Conservation (phyloP, 2,888 invertebrate genomes). For the Oeneis ivallda region DNA sequence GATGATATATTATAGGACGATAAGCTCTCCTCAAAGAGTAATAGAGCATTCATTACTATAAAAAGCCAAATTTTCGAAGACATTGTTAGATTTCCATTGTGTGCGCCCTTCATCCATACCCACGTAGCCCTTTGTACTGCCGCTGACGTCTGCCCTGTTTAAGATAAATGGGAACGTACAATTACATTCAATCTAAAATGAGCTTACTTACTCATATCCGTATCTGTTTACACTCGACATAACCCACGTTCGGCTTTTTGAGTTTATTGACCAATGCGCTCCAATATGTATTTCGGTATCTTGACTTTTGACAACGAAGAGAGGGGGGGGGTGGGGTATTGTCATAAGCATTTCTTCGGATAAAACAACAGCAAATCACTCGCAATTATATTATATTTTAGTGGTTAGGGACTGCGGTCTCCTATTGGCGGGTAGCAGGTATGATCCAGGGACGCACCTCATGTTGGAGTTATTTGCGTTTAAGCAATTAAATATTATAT, state of each 20-base stretch:
- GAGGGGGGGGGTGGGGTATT: too few relatives aligned
- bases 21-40: slow-evolving; percentile 36
- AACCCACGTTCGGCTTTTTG: background rate
- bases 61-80: slow-evolving; percentile 42
- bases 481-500: too few relatives aligned
- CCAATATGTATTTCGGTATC: background rate
- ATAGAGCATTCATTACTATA: slow-evolving; percentile 40
- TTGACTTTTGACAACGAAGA: background rate
- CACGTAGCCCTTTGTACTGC: slow-evolving; percentile 70
- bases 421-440: too few relatives aligned
- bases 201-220: slow-evolving; percentile 46
- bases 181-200: slow-evolving; percentile 62
- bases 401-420: too few relatives aligned
- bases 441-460: too few relatives aligned
- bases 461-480: too few relatives aligned
- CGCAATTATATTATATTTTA: too few relatives aligned
- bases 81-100: slow-evolving; percentile 51
- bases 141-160: slow-evolving; percentile 60
- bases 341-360: too few relatives aligned
- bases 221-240: slow-evolving; percentile 9
- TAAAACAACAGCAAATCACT: too few relatives aligned
- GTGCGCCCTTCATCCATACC: slow-evolving; percentile 52
- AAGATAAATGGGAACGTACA: slow-evolving; percentile 71
- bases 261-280: slow-evolving; percentile 4
- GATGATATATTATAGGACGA: slow-evolving; percentile 35